These are phyloP conservation scores for Salvelinus sp. DNA, from an alignment of 2,113 vertebrate genomes.

Conservation along the genomic window DNA sequence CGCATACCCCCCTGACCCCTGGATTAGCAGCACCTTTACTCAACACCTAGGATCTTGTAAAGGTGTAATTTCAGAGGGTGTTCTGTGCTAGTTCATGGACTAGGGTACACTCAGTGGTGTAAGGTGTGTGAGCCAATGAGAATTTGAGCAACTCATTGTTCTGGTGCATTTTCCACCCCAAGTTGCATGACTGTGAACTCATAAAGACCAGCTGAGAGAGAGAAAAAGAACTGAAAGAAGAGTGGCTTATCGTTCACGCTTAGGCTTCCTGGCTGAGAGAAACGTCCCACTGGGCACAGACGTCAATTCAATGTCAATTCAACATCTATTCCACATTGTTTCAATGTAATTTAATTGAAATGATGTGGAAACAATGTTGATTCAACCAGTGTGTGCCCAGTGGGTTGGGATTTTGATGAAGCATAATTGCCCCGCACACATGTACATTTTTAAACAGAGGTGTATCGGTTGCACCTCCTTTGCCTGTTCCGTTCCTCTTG, in stretches of 20 bases:
- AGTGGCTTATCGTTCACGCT: conserved; percentile 55
- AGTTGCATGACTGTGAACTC: conserved; percentile 23
- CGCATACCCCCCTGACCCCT: conserved; percentile 34
- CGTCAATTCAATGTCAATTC: too few species aligned
- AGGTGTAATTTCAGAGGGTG: conserved; percentile 63
- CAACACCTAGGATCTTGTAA: conserved; percentile 50
- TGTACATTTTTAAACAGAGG: conserved; percentile 79
- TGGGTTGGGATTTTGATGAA: conserved; percentile 71
- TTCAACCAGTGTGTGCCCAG: too few species aligned
- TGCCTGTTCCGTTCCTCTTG: conserved; percentile 57
- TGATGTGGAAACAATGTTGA: too few species aligned
- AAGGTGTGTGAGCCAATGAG: background rate
- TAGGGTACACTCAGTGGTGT: conserved; percentile 9
- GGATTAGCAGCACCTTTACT: conserved; percentile 52
- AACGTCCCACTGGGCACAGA: conserved; percentile 17
- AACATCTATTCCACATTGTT: too few species aligned
- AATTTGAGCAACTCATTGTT: conserved; percentile 37
- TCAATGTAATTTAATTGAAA: too few species aligned
- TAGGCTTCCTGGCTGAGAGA: conserved; percentile 49
- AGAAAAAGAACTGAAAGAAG: conserved; percentile 31
- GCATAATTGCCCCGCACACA: conserved; percentile 68
- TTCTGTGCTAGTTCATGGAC: conserved; percentile 2
- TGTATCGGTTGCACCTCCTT: conserved; percentile 73
- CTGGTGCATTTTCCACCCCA: conserved; percentile 8
- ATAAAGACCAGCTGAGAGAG: conserved; percentile 33